Evolutionary conservation across 2,797 vertebrate genomes (phyloP).

Genomic region (Anguilla marmorata): DNA sequence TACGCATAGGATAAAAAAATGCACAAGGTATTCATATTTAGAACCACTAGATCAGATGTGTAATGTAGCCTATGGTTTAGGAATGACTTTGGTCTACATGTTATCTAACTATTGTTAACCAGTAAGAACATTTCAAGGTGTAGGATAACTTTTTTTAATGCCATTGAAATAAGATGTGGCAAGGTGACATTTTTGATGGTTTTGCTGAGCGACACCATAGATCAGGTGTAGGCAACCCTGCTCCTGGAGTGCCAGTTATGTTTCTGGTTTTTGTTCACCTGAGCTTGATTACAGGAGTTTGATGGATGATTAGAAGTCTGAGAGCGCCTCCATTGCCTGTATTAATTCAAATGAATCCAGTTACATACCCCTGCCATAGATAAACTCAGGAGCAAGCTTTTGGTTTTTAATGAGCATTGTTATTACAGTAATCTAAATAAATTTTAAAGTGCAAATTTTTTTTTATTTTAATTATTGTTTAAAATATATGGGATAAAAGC

Average conservation of each 20-base stretch:
- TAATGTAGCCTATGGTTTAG: neutral
- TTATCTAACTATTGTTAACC: neutral
- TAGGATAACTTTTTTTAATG: neutral
- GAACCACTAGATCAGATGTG: neutral
- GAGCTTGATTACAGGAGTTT: no score
- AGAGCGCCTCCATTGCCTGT: no score
- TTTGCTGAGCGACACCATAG: neutral
- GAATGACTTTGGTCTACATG: neutral
- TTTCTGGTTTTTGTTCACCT: no score
- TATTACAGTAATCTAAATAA: neutral
- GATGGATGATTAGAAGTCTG: no score
- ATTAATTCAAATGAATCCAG: no score
- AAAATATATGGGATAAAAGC: neutral
- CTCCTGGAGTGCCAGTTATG: no score
- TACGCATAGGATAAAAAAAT: neutral
- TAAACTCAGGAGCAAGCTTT: neutral
- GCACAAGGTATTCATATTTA: neutral
- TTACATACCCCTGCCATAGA: no score
- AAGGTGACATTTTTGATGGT: neutral
- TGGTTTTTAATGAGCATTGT: neutral
- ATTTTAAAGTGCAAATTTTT: neutral
- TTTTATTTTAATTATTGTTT: no score
- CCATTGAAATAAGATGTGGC: neutral
- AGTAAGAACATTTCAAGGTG: neutral
- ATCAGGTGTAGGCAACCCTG: no score